Percentiles rank a stretch among this genome's conserved stretches.
These are phyloP conservation scores for Gyps fulvus DNA, from an alignment of 2,113 vertebrate genomes.

Conservation along the genomic window DNA sequence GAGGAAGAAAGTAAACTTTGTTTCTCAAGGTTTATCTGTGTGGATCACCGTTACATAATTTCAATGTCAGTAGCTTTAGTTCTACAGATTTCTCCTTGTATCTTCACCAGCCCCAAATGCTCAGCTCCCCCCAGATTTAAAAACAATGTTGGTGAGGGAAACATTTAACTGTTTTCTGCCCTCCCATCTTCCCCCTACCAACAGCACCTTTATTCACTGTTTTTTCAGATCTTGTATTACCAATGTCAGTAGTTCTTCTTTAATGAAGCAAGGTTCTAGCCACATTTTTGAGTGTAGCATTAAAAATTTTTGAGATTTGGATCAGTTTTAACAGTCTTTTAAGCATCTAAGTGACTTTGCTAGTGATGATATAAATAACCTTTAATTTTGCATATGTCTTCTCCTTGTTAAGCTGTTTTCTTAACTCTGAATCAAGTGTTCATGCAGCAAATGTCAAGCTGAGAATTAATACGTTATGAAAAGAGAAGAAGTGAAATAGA, in stretches of 20 bases:
- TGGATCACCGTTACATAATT: not conserved
- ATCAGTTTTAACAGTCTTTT: conserved; percentile 17
- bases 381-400: conserved; percentile 65
- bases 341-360: conserved; percentile 8
- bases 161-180: not conserved
- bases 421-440: conserved; percentile 65
- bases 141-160: not conserved
- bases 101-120: not conserved
- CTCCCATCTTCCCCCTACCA: not conserved
- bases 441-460: conserved; percentile 66
- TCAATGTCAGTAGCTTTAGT: not conserved
- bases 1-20: not conserved
- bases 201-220: not conserved
- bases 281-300: not conserved
- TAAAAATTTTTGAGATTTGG: not conserved
- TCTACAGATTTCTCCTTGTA: not conserved
- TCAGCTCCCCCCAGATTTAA: not conserved
- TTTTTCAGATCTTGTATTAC: not conserved
- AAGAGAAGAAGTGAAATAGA: conserved; percentile 21
- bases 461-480: conserved; percentile 61
- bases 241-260: not conserved
- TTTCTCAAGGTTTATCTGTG: not conserved
- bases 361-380: conserved; percentile 60
- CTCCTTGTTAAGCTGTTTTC: conserved; percentile 60
- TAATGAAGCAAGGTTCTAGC: not conserved